Conservation (phyloP, 1,140 invertebrate species). For the Drosophila busckii region DNA sequence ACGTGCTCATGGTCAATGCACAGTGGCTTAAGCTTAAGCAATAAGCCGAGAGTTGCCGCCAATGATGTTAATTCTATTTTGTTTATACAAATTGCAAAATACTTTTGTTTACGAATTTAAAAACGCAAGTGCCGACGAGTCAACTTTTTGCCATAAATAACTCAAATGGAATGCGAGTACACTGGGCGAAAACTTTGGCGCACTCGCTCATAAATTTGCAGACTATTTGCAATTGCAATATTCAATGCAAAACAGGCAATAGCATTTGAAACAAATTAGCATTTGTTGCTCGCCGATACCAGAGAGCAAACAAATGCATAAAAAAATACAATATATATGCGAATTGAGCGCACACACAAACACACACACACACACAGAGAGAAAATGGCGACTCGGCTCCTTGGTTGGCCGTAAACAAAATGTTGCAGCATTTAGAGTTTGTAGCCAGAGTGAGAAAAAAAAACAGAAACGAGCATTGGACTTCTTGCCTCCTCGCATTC, state of each 20-base stretch:
- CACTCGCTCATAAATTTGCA: background rate
- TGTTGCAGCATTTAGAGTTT: conserved; percentile 49
- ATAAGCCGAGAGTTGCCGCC: background rate
- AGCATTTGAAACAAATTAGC: conserved; percentile 42
- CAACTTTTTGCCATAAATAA: too few species aligned
- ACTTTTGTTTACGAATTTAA: too few species aligned
- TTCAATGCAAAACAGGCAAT: background rate
- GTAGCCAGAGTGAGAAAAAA: conserved; percentile 36
- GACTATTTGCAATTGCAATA: conserved; percentile 12
- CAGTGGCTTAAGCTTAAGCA: background rate
- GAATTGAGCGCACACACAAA: too few species aligned
- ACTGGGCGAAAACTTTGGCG: too few species aligned
- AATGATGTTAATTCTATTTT: too few species aligned
- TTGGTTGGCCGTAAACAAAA: conserved; percentile 53
- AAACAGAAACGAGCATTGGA: conserved; percentile 11
- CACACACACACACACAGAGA: too few species aligned
- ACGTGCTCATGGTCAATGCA: conserved; percentile 3
- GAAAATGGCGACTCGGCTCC: conserved; percentile 4
- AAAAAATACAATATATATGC: too few species aligned
- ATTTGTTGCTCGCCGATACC: conserved; percentile 29
- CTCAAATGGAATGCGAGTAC: too few species aligned
- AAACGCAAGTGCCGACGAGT: background rate
- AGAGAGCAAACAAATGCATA: conserved; percentile 1
- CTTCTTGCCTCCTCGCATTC: conserved; percentile 1
- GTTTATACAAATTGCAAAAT: too few species aligned